These are phyloP conservation scores for Eristalis arbustorum DNA, from an alignment of 2,888 invertebrate genomes.

Conservation along the genomic window DNA sequence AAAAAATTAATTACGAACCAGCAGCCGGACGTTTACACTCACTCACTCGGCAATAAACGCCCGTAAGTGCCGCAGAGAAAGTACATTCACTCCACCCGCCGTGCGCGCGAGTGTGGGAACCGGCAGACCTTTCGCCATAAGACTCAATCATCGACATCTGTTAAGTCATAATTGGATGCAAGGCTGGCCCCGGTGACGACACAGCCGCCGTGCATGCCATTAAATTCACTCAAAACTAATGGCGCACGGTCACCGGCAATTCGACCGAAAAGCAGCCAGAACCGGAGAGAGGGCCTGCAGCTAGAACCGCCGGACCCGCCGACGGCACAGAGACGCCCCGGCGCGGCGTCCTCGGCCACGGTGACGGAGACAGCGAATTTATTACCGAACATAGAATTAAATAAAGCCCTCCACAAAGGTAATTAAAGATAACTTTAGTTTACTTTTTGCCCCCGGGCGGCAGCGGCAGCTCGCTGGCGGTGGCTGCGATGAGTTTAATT, in stretches of 20 bases:
- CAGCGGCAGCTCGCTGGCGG: background rate
- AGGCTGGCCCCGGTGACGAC: background rate
- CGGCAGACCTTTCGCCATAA: background rate
- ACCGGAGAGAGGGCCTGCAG: background rate
- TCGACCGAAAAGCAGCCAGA: background rate
- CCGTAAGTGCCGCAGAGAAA: background rate
- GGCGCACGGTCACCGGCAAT: background rate
- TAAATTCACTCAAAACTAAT: background rate
- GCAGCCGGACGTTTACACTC: background rate
- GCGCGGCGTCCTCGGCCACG: background rate
- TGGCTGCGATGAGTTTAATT: constrained; percentile 30
- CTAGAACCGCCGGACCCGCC: background rate
- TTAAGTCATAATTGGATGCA: constrained; percentile 4
- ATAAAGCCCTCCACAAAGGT: constrained; percentile 34
- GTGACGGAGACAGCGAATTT: constrained; percentile 14
- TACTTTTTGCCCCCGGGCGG: constrained; percentile 8
- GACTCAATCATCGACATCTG: constrained; percentile 9
- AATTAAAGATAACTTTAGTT: constrained; percentile 46
- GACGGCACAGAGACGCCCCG: background rate
- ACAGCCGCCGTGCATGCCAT: background rate
- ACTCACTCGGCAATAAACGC: background rate
- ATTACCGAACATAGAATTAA: constrained; percentile 42
- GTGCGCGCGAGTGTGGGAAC: background rate
- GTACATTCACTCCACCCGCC: background rate
- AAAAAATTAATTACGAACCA: background rate